These are phyloP conservation scores for Lordiphosa andalusiaca DNA, from an alignment of 2,888 invertebrate genomes.

Conservation along the genomic window DNA sequence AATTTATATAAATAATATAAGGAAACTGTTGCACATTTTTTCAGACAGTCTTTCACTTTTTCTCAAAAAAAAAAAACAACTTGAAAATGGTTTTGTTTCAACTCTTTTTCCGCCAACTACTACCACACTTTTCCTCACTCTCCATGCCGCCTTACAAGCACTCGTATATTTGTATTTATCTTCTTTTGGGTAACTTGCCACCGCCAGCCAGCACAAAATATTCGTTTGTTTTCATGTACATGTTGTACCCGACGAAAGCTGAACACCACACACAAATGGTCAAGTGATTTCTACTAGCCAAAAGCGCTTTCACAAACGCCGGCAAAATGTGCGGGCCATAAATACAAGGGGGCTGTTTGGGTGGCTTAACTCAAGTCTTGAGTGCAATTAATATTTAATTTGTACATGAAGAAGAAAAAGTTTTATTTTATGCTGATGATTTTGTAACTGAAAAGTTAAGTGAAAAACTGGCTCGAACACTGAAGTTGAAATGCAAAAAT, in stretches of 20 bases:
- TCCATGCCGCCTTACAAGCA: neutral
- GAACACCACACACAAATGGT: slow-evolving; percentile 58
- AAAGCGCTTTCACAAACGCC: slow-evolving; percentile 57
- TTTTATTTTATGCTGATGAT: slow-evolving; percentile 41
- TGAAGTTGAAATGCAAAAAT: slow-evolving; percentile 20
- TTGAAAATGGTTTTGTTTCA: too few relatives aligned
- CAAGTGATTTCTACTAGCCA: slow-evolving; percentile 67
- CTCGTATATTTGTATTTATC: slow-evolving; percentile 28
- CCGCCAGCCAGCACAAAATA: slow-evolving; percentile 43
- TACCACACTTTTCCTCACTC: slow-evolving; percentile 8
- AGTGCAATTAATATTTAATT: slow-evolving; percentile 67
- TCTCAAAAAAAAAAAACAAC: too few relatives aligned
- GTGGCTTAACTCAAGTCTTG: slow-evolving; percentile 11
- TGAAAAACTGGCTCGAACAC: slow-evolving; percentile 44
- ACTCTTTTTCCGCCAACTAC: neutral
- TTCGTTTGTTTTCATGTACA: slow-evolving; percentile 54
- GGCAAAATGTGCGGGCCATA: slow-evolving; percentile 15
- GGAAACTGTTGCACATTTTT: slow-evolving; percentile 1
- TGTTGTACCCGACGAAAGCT: slow-evolving; percentile 55
- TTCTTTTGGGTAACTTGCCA: slow-evolving; percentile 49
- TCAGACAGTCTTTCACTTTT: neutral
- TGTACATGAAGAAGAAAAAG: slow-evolving; percentile 66
- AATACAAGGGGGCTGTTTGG: slow-evolving; percentile 15
- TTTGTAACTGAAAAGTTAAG: slow-evolving; percentile 49
- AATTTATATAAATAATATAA: slow-evolving; percentile 24